Percentiles rank a stretch among this genome's conserved stretches.
Conservation (phyloP, 2,797 vertebrate species). For the Eospalax fontanierii region DNA sequence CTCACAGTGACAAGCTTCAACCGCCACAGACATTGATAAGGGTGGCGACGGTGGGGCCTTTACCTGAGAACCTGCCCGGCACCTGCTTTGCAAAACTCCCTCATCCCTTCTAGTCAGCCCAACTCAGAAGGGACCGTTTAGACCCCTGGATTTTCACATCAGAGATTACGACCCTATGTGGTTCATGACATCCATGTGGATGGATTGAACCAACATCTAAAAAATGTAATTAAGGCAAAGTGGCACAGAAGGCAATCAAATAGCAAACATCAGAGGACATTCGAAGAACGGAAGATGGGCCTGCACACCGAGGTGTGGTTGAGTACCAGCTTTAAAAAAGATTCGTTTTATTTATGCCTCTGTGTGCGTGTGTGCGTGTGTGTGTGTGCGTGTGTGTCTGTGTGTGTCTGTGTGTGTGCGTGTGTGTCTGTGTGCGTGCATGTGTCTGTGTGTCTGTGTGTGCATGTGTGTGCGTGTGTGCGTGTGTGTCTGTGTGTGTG, state of each 20-base stretch:
- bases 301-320: background rate
- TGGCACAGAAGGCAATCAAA: background rate
- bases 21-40: background rate
- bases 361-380: too few relatives aligned
- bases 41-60: background rate
- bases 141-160: background rate
- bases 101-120: background rate
- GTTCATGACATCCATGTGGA: background rate
- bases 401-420: too few relatives aligned
- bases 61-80: background rate
- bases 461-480: too few relatives aligned
- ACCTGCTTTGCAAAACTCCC: background rate
- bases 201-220: background rate
- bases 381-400: too few relatives aligned
- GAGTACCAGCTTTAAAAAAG: background rate
- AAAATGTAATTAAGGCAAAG: conserved; percentile 14
- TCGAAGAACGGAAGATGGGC: background rate
- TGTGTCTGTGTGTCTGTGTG: too few relatives aligned
- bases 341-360: too few relatives aligned
- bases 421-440: too few relatives aligned
- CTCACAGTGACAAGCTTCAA: conserved; percentile 47
- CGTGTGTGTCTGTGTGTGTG: too few relatives aligned
- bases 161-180: background rate
- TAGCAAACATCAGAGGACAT: background rate
- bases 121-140: background rate